Evolutionary conservation across 2,113 vertebrate species (phyloP).

Genomic region (Pogona vitticeps): DNA sequence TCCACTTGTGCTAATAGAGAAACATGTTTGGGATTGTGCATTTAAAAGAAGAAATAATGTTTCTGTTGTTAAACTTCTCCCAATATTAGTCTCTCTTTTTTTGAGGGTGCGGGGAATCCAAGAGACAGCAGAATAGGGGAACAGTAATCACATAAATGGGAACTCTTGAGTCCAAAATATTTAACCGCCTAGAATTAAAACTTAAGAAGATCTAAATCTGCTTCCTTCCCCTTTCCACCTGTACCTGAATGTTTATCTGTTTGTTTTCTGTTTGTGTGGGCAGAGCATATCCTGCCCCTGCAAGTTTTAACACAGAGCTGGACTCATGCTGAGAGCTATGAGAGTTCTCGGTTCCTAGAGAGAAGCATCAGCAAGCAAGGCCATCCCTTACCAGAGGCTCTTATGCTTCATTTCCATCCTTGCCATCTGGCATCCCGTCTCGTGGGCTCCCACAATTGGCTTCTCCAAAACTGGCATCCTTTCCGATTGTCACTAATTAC

Average conservation of each 20-base stretch:
- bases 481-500: constrained; percentile 68
- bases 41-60: not conserved
- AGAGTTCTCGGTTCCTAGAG: not conserved
- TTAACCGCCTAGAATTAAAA: not conserved
- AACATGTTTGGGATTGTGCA: not conserved
- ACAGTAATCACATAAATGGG: not conserved
- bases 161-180: not conserved
- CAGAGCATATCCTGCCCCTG: not conserved
- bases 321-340: not conserved
- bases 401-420: constrained; percentile 35
- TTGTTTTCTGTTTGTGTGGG: not conserved
- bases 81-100: too few species aligned
- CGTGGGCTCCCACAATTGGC: constrained; percentile 33
- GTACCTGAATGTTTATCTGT: too few species aligned
- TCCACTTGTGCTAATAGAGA: too few species aligned
- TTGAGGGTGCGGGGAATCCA: too few species aligned
- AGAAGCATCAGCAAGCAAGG: constrained; percentile 16
- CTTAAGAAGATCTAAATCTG: not conserved
- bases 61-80: not conserved
- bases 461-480: constrained; percentile 58
- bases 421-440: constrained; percentile 60
- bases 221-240: not conserved
- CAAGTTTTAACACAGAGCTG: not conserved
- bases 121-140: too few species aligned
- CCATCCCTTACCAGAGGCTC: constrained; percentile 30